Conservation (phyloP, 1,140 invertebrate species). For the Nebria ingens region DNA sequence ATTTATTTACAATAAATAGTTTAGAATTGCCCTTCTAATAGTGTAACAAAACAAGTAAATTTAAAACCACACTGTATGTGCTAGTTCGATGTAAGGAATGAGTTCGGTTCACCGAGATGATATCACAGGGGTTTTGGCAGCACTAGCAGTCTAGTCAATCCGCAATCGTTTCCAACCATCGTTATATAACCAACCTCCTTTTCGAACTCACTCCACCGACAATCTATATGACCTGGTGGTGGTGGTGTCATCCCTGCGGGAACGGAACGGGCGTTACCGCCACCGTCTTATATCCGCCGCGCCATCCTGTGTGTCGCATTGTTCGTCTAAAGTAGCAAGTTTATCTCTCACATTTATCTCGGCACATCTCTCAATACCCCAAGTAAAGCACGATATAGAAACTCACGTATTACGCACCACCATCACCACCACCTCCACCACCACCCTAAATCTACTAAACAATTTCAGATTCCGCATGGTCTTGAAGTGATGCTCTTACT, state of each 20-base stretch:
- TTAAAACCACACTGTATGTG: neutral
- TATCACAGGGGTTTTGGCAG: neutral
- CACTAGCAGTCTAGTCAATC: conserved; percentile 1
- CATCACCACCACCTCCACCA: neutral
- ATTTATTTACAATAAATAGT: too few relatives aligned
- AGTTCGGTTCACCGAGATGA: conserved; percentile 6
- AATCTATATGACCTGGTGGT: neutral
- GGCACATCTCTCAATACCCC: conserved; percentile 6
- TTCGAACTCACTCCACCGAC: too few relatives aligned
- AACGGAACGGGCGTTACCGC: neutral
- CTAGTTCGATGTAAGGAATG: neutral
- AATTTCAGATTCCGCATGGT: too few relatives aligned
- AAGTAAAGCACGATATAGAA: too few relatives aligned
- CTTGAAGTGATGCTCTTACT: too few relatives aligned
- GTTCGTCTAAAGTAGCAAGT: conserved; percentile 4
- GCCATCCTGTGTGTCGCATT: neutral
- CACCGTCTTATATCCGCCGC: neutral
- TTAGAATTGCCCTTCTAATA: too few relatives aligned
- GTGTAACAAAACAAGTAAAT: neutral
- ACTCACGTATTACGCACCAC: neutral
- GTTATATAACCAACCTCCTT: too few relatives aligned
- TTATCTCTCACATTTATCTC: conserved; percentile 5
- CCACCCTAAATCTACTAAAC: neutral
- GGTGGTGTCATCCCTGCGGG: neutral
- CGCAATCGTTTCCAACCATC: conserved; percentile 6